Base-by-base conservation (phyloP, 2,113 vertebrate species). In the Dendropsophus ebraccatus region DNA sequence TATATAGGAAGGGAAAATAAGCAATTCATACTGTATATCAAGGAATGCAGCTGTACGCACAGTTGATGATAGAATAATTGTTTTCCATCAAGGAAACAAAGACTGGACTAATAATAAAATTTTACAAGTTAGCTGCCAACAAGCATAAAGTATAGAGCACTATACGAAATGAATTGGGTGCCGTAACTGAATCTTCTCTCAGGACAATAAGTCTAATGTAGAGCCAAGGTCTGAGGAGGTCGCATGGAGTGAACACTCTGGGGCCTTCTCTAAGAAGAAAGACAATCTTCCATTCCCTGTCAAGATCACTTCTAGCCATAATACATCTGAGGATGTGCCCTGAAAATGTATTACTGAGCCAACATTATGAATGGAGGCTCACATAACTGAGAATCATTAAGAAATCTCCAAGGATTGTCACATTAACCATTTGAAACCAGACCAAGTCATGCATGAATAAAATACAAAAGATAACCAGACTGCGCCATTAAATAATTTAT, bases 121-220 rank as follows among this genome's bases (percentile, higher is more conserved):
- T 94, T 94, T 92, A 91, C 91, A 94, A 94, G 93, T 95, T 95
- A 94, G 91, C 93, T 93, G 93, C 92, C 92, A 93, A 90, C 23
- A 76, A 88, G 92, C 93, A 94, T 95, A 93, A 95, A 93, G 91
- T 93, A 88, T 89, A 91, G 91, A 94, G 93, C 95, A 95, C 93
- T 94, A 93, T 94, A 93, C 90, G 92, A 94, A 95, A 95, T 94
- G 94, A 96, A 94, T 91, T 90, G 90, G 90, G 88, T 92, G 89
- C 94, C 91, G 93, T 96, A 95, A 95, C 94, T 88, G 91, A 94
- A 95, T 95, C 94, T 95, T 93, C 90, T 91, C 91, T 92, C 90
- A 91, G 95, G 94, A 95, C 93, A 95, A 95, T 96, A 95, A 94
- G 91, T 95, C 91, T 94, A 94, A 95, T 94, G 93, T 90, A 93